Evolutionary conservation across 2,797 vertebrate genomes (phyloP).

Genomic region (Merluccius polli): DNA sequence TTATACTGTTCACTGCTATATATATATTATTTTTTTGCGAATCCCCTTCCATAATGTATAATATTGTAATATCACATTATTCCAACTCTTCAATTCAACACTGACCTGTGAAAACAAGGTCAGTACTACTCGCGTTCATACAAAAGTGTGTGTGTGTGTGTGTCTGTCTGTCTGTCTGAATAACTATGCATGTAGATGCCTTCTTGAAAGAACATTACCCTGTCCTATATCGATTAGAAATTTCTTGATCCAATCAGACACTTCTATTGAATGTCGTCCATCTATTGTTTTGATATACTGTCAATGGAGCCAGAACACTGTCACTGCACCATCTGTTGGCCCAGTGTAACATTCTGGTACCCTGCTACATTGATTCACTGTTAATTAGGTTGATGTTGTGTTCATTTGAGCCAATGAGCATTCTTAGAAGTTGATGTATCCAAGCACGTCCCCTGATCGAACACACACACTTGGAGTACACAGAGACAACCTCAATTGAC

Average conservation of each 20-base stretch:
- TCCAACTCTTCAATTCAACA: no score
- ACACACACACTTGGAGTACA: background rate
- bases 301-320: conserved; percentile 4
- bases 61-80: no score
- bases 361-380: conserved; percentile 7
- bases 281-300: conserved; percentile 29
- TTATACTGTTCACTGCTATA: background rate
- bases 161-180: background rate
- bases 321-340: conserved; percentile 15
- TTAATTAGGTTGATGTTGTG: background rate
- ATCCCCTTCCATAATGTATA: no score
- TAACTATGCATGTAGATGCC: background rate
- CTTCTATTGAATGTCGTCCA: background rate
- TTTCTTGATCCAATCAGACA: conserved; percentile 12
- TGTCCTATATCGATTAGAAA: conserved; percentile 22
- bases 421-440: conserved; percentile 16
- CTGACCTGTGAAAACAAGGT: conserved; percentile 20
- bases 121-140: conserved; percentile 22
- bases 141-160: background rate
- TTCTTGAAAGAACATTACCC: background rate
- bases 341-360: conserved; percentile 21
- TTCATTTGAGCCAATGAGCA: conserved; percentile 15
- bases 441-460: conserved; percentile 8
- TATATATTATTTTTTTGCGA: no score
- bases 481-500: background rate